A percentile compares a stretch with the other conserved stretches of the same genome.
Conservation (phyloP, 2,797 vertebrate species). For the Scleropages formosus region DNA sequence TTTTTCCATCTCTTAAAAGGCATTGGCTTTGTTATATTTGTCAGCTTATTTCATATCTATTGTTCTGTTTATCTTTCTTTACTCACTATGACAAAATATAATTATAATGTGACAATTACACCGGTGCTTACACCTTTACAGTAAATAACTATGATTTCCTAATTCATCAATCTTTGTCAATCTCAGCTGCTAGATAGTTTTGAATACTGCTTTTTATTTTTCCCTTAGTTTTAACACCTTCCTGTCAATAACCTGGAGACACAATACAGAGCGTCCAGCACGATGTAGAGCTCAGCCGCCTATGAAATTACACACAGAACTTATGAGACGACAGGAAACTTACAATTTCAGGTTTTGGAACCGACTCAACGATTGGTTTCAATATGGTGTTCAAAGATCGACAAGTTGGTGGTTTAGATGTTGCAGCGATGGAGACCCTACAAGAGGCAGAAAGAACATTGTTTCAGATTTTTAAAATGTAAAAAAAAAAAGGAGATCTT, state of each 20-base stretch:
- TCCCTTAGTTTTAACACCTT: too few relatives aligned
- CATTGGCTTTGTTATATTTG: too few relatives aligned
- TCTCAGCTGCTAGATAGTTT: too few relatives aligned
- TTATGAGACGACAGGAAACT: not conserved
- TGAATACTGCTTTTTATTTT: too few relatives aligned
- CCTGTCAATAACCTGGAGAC: not conserved
- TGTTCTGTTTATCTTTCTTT: too few relatives aligned
- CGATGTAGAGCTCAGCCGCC: not conserved
- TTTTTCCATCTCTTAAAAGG: too few relatives aligned
- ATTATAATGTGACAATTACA: too few relatives aligned
- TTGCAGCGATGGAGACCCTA: not conserved
- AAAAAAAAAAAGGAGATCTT: not conserved
- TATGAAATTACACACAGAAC: not conserved
- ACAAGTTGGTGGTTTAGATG: not conserved
- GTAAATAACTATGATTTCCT: too few relatives aligned
- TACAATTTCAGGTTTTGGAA: constrained; percentile 26
- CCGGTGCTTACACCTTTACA: too few relatives aligned
- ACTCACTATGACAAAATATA: too few relatives aligned
- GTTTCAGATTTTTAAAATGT: not conserved
- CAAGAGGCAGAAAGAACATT: not conserved
- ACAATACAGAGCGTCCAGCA: not conserved
- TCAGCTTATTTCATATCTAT: too few relatives aligned
- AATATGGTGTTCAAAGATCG: constrained; percentile 14
- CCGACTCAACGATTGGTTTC: constrained; percentile 11
- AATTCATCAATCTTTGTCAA: too few relatives aligned